Evolutionary conservation across 2,888 invertebrate genomes (phyloP), one percentile per base, ranked within the genome.

Genomic region (Zelleria hepariella): DNA sequence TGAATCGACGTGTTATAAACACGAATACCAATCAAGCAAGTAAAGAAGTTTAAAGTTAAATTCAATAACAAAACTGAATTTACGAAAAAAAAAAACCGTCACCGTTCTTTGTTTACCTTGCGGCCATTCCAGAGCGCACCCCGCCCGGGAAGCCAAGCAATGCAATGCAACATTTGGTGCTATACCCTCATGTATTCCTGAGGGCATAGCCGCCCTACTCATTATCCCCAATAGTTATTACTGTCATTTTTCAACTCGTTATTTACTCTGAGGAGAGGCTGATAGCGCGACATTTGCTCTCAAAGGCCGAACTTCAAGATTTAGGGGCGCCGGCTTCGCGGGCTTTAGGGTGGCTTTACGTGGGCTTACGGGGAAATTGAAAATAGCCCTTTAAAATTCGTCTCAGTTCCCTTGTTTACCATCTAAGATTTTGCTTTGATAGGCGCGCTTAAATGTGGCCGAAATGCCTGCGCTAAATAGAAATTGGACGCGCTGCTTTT

Each of bases 181-280:
- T 49, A 24, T 71, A 68, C 82, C 82, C 82, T 42, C 82, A 77
- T 78, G 82, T 85, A 86, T 84, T 82, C 87, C 87, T 82, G 66
- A 63, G 87, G 87, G 87, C 81, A 82, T 86, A 77, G 72, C 78
- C 83, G 72, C 87, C 88, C 88, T 77, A 82, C 80, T 86, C 88
- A 87, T 87, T 87, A 87, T 77, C 77, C 80, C 78, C 78, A 72
- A 86, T 86, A 87, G 88, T 87, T 87, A 88, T 88, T 86, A 82
- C 88, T 82, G 86, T 85, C 86, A 88, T 88, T 87, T 88, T 88
- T 87, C 88, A 88, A 87, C 87, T 88, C 85, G 86, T 87, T 88
- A 87, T 87, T 88, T 87, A 87, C 86, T 85, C 84, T 82, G 86
- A 82, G 77, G 70, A 78, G 78, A 80, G 82, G 83, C 83, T 82